These are phyloP conservation scores for Agrochola circellaris DNA, from an alignment of 2,888 invertebrate species.

Conservation along the genomic window DNA sequence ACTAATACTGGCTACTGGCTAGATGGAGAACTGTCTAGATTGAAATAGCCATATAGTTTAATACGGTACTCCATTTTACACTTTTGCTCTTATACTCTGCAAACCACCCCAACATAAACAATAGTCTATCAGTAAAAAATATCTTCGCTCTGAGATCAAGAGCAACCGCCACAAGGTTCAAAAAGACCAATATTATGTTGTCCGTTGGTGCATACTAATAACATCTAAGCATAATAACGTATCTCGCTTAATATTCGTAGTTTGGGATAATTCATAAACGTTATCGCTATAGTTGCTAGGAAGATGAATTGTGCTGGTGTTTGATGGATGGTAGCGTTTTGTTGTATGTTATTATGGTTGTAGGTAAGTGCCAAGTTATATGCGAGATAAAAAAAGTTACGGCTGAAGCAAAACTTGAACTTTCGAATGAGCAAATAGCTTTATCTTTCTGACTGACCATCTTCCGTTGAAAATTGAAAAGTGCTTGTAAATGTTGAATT, in stretches of 20 bases:
- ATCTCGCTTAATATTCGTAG: slow-evolving; percentile 56
- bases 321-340: slow-evolving; percentile 53
- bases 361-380: background rate
- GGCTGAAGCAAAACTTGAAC: no score
- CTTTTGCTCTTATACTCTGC: no score
- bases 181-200: slow-evolving; percentile 53
- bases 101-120: background rate
- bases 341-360: slow-evolving; percentile 31
- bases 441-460: no score
- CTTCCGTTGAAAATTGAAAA: no score
- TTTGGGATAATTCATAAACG: slow-evolving; percentile 57
- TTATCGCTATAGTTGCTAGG: slow-evolving; percentile 20
- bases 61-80: no score
- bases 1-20: no score
- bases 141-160: background rate
- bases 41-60: no score
- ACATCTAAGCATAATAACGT: slow-evolving; percentile 69
- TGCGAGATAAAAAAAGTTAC: no score
- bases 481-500: no score
- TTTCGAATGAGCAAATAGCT: no score
- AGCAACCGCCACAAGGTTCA: background rate
- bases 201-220: slow-evolving; percentile 78
- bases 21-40: no score
- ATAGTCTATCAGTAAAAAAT: background rate
- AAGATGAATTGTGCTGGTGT: slow-evolving; percentile 48